A percentile compares a stretch with the other conserved stretches of the same genome.
phyloP scores from a whole-genome alignment of 1,140 invertebrate species.

The Aricia agestis region DNA sequence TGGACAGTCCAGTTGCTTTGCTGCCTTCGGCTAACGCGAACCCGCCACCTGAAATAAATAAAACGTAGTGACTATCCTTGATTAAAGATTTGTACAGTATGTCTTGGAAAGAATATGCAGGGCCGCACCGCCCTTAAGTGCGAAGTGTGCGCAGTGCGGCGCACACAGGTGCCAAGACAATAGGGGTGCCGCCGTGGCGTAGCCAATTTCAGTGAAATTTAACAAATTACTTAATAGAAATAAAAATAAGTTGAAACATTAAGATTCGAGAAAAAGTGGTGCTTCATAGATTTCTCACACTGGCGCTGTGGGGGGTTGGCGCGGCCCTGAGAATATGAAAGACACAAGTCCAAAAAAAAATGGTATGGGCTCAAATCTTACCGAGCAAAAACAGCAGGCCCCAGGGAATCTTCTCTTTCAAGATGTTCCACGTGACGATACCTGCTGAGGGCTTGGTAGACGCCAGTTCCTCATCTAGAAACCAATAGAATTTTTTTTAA shows the following conservation, averaged over 20 bases:
- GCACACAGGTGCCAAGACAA: too few relatives aligned
- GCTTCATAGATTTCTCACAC: too few relatives aligned
- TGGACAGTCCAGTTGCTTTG: slow-evolving; percentile 85
- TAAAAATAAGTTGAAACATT: too few relatives aligned
- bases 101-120: neutral
- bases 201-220: too few relatives aligned
- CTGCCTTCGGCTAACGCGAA: slow-evolving; percentile 92
- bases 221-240: too few relatives aligned
- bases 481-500: neutral
- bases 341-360: neutral
- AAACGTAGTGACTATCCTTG: neutral
- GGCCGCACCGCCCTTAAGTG: too few relatives aligned
- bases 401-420: slow-evolving; percentile 88
- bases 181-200: too few relatives aligned
- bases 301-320: too few relatives aligned
- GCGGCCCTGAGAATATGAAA: too few relatives aligned
- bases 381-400: slow-evolving; percentile 84
- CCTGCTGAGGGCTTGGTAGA: slow-evolving; percentile 77
- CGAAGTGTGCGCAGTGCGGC: too few relatives aligned
- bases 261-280: too few relatives aligned
- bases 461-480: slow-evolving; percentile 72
- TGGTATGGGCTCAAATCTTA: slow-evolving; percentile 30
- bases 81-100: too few relatives aligned
- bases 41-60: slow-evolving; percentile 80
- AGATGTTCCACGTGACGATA: slow-evolving; percentile 86